phyloP scores from a whole-genome alignment of 2,113 vertebrate species.

The Coregonus clupeaformis region DNA sequence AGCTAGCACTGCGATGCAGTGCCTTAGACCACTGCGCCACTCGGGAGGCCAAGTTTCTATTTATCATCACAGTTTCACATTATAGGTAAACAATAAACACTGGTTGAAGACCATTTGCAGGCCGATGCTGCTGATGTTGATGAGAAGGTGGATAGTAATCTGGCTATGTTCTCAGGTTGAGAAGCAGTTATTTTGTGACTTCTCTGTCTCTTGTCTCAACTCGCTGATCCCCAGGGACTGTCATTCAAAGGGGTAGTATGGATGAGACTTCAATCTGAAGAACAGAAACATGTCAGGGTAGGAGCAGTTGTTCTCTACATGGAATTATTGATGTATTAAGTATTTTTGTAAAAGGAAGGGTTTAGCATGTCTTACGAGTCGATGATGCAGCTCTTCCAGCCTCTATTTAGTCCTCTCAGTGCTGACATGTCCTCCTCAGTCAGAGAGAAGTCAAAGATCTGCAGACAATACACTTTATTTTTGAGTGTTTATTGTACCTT shows the following conservation, averaged over 20 bases:
- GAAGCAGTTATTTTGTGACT: background rate
- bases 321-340: background rate
- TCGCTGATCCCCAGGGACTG: background rate
- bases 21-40: no score
- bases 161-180: no score
- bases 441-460: slow-evolving; percentile 77
- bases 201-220: background rate
- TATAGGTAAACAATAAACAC: no score
- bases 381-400: slow-evolving; percentile 51
- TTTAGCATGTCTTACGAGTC: slow-evolving; percentile 51
- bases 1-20: no score
- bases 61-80: no score
- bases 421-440: slow-evolving; percentile 63
- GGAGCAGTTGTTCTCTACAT: background rate
- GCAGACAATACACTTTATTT: background rate
- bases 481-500: background rate
- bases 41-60: no score
- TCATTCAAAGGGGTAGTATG: slow-evolving; percentile 73
- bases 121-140: background rate
- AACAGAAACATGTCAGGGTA: slow-evolving; percentile 17
- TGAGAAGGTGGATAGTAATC: no score
- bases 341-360: background rate
- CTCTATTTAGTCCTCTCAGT: slow-evolving; percentile 66
- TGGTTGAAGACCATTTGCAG: background rate
- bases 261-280: slow-evolving; percentile 67